A percentile compares a stretch with the other conserved stretches of the same genome.
Evolutionary conservation across 2,113 vertebrate genomes (phyloP).

Genomic region (Steatornis caripensis): DNA sequence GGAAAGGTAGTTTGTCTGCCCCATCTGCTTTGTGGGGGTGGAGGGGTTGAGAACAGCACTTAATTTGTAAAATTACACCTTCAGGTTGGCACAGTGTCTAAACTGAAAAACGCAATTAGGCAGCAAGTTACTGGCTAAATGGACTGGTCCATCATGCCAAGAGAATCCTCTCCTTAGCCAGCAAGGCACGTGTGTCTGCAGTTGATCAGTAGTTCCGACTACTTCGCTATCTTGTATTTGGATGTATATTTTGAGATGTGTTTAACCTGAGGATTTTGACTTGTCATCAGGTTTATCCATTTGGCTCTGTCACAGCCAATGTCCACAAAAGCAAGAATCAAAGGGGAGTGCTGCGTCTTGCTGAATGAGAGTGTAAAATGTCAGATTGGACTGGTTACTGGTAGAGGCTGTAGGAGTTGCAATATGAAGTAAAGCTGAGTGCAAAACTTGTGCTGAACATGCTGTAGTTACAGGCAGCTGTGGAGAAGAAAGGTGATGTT

Average conservation of each 20-base stretch:
- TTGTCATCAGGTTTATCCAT: not conserved
- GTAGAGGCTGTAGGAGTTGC: not conserved
- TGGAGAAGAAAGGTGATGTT: not conserved
- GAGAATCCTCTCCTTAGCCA: not conserved
- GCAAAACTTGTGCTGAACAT: not conserved
- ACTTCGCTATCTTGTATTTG: not conserved
- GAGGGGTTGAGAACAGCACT: not conserved
- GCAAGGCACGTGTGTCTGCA: fast-evolving
- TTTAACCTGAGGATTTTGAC: not conserved
- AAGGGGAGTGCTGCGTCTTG: not conserved
- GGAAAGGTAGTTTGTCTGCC: not conserved
- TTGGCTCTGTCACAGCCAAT: not conserved
- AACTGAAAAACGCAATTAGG: not conserved
- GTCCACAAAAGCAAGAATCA: not conserved
- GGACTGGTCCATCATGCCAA: not conserved
- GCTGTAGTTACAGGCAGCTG: not conserved
- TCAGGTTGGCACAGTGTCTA: not conserved
- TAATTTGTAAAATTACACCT: not conserved
- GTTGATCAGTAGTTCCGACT: not conserved
- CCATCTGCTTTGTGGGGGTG: not conserved
- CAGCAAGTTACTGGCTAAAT: not conserved
- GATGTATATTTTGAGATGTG: not conserved
- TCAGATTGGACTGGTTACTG: not conserved
- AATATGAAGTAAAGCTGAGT: not conserved
- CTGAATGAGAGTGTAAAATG: not conserved